Evolutionary conservation across 2,113 vertebrate species (phyloP), one percentile per base, ranked within the genome.

Genomic region (Apus apus): DNA sequence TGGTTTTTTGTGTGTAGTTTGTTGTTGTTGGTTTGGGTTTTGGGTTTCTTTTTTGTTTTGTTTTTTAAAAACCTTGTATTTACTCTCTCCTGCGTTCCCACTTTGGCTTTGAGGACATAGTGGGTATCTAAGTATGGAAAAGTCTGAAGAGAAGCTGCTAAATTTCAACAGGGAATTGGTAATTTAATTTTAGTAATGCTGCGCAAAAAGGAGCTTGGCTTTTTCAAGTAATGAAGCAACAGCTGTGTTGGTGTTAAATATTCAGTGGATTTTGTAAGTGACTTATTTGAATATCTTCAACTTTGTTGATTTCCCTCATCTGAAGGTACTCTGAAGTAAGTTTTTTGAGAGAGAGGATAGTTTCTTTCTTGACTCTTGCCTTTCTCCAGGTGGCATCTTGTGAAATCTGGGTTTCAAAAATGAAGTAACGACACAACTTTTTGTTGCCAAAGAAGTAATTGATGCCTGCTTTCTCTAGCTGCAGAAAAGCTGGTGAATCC

Each of bases 171-270:
- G 81, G 89, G 93, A 93, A 76, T 94, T 90, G 89, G 82, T 79
- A 71, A 72, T 76, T 84, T 80, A 83, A 93, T 95, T 96, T 93
- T 65, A 79, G 88, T 71, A 57, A 77, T 92, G 65, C 93, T 89
- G 21, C 0, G 43, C 85, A 86, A 68, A 90, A 91, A 70, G 20
- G 40, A 93, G 32, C 68, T 93, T 54, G 61, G 3, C 78, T 93
- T 85, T 76, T 74, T 34, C 64, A 67, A 73, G 92, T 76, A 83
- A 85, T 6, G 56, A 78, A 85, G 76, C 85, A 94, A 72, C 74
- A 94, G 77, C 92, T 96, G 84, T 92, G 92, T 90, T 96, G 92
- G 87, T 91, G 91, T 92, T 81, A 95, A 93, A 92, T 92, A 86
- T 87, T 95, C 88, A 93, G 71, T 57, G 50, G 53, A 66, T 51